phyloP scores from a whole-genome alignment of 2,888 invertebrate species.

The Shargacucullia verbasci region DNA sequence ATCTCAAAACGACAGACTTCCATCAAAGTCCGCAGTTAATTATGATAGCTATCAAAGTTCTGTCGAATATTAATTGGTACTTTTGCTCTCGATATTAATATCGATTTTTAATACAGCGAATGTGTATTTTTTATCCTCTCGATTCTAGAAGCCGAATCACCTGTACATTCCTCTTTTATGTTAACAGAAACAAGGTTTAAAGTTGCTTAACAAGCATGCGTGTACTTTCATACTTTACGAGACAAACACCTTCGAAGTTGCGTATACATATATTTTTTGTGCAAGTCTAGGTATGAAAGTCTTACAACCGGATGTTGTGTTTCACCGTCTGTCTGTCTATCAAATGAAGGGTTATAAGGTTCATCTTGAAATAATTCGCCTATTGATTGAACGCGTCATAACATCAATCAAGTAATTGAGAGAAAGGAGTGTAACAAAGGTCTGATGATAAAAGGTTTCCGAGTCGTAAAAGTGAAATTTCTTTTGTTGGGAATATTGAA shows the following conservation, averaged over 20 bases:
- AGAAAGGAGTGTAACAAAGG: slow-evolving; percentile 55
- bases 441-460: slow-evolving; percentile 44
- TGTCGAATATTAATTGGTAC: slow-evolving; percentile 51
- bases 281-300: slow-evolving; percentile 59
- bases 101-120: slow-evolving; percentile 38
- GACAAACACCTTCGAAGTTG: slow-evolving; percentile 49
- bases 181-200: slow-evolving; percentile 41
- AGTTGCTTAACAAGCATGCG: slow-evolving; percentile 23
- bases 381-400: slow-evolving; percentile 41
- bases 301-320: slow-evolving; percentile 47
- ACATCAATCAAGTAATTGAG: slow-evolving; percentile 56
- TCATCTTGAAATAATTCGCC: slow-evolving; percentile 52
- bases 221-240: slow-evolving; percentile 28
- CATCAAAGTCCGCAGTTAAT: slow-evolving; percentile 41
- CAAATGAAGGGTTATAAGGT: slow-evolving; percentile 47
- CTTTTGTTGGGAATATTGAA: slow-evolving; percentile 56
- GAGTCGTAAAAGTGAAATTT: slow-evolving; percentile 57
- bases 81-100: slow-evolving; percentile 51
- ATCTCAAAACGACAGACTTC: slow-evolving; percentile 38
- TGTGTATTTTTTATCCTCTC: slow-evolving; percentile 32
- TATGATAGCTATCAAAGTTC: slow-evolving; percentile 46
- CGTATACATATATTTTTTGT: slow-evolving; percentile 59
- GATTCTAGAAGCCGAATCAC: slow-evolving; percentile 35
- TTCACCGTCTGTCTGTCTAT: slow-evolving; percentile 35
- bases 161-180: slow-evolving; percentile 30